Percentiles rank a stretch among this genome's conserved stretches.
phyloP scores from a whole-genome alignment of 1,140 invertebrate genomes.

The Ips nitidus region DNA sequence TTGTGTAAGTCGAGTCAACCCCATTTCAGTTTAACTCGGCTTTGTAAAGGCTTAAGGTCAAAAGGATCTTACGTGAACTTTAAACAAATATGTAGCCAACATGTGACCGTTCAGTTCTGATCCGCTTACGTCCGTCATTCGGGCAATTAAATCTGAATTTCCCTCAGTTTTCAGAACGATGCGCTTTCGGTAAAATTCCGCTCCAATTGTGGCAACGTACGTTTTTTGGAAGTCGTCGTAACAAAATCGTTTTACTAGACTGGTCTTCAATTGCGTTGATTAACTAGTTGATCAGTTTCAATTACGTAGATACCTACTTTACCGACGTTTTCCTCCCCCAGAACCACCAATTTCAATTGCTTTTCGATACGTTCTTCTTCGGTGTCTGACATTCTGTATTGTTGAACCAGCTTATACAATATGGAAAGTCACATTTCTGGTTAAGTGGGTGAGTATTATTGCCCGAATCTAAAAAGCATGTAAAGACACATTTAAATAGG shows the following conservation, averaged over 20 bases:
- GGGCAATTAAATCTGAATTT: constrained; percentile 68
- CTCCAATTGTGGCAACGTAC: constrained; percentile 74
- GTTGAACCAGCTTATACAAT: neutral
- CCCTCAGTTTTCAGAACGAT: constrained; percentile 62
- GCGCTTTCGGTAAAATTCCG: constrained; percentile 78
- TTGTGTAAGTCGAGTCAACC: neutral
- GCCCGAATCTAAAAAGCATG: constrained; percentile 28
- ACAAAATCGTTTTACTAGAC: constrained; percentile 69
- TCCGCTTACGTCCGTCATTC: constrained; percentile 85
- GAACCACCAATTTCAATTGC: constrained; percentile 76
- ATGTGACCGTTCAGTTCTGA: constrained; percentile 72
- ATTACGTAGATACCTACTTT: constrained; percentile 61
- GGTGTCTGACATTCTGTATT: constrained; percentile 60
- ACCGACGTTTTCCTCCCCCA: constrained; percentile 78
- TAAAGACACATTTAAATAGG: neutral
- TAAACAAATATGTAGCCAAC: constrained; percentile 83
- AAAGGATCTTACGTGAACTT: constrained; percentile 65
- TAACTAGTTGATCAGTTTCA: neutral
- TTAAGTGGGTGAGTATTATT: constrained; percentile 10
- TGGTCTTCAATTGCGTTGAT: constrained; percentile 59
- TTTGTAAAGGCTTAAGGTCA: neutral
- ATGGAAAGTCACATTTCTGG: neutral
- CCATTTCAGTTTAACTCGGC: too few relatives aligned
- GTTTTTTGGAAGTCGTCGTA: constrained; percentile 74
- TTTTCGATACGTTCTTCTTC: constrained; percentile 67